Evolutionary conservation across 2,113 vertebrate genomes (phyloP), one percentile per base, ranked within the genome.

Genomic region (Melanocharis versteri): DNA sequence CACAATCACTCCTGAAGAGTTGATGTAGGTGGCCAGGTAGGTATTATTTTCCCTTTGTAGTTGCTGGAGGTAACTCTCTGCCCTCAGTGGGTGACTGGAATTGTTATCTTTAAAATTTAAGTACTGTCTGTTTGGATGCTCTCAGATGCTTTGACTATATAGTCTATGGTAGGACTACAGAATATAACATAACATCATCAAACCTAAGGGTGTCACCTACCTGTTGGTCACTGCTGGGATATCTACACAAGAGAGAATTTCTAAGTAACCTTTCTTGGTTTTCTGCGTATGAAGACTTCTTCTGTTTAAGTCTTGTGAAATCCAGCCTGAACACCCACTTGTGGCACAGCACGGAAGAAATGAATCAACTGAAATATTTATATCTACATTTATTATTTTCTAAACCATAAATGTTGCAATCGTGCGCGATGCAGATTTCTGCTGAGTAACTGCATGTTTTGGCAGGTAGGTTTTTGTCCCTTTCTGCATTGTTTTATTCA

Each of bases 111-210:
- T 50, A 71, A 62, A 50, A 19, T 28, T 15, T 11, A 44, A 40
- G 10, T 75, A 13, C 61, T 70, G 56, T 19, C 37, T 75, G 1
- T 48, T 77, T 77, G 45, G 37, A 26, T 66, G 30, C n/a, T 92
- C 64, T 70, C 39, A 62, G 3, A 54, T 66, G 26, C 9, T 57
- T 79, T 80, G 48, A 20, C 64, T 44, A 2, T 11, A 5, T 6
- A 40, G 5, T 77, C 10, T 39, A 0, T 62, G 40, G 53, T 68
- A 51, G n/a, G 48, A 11, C 31, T 77, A 3, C 40, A 45, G 48
- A 65, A 45, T 2, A 2, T 53, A 33, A 47, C 0, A 0, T 39
- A 47, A 10, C 3, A 5, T 53, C 31, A n/a, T 60, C 24, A 62
- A 22, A 76, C 26, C 19, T 11, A 47, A 72, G 39, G 8, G 6